Base-by-base conservation (phyloP, 1,140 invertebrate genomes). In the Rhagoletis pomonella region DNA sequence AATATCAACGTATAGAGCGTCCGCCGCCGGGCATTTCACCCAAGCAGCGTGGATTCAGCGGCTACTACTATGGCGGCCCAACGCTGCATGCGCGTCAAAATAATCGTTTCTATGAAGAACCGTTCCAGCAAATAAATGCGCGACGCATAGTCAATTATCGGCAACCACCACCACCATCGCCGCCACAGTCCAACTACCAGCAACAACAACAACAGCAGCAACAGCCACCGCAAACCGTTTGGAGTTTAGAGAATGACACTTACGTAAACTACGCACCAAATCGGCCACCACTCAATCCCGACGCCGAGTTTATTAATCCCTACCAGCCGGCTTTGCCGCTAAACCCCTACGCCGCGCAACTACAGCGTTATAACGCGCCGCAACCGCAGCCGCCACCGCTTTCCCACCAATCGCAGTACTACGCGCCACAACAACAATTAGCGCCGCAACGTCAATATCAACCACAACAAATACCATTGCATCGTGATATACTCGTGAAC, bases 281-380 rank as follows among this genome's bases (percentile, higher is more conserved):
- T 60, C 91, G 93, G 60, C 95, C 95, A 1, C 91, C 94, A 0
- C 93, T 96, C 17, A 95, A 97, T 90, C 95, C 96, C 0, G 95
- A 96, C 86, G 95, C 95, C 81, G 96, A 97, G 89, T 96, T 95
- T 91, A 94, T 96, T 19, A 77, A 86, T 73, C 88, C 88, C n/a
- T 89, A 88, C 89, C 93, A 1, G 39, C 73, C 73, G 4, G 55
- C 84, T 42, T 86, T 85, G 87, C 73, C 85, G 17, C 14, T 86
- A 12, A 64, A 81, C 44, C 77, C 81, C 4, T 87, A 86, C 62
- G 17, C 60, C 88, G 90, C 89, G 89, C 90, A 1, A 90, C 89
- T 81, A 14, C n/a, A 44, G 59, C 88, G 17, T 69, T 87, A 47
- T 55, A 81, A 50, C 19, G 39, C 12, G n/a, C 67, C 87, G 29